Conservation (phyloP, 2,113 vertebrate species). For the Cavia aperea region DNA sequence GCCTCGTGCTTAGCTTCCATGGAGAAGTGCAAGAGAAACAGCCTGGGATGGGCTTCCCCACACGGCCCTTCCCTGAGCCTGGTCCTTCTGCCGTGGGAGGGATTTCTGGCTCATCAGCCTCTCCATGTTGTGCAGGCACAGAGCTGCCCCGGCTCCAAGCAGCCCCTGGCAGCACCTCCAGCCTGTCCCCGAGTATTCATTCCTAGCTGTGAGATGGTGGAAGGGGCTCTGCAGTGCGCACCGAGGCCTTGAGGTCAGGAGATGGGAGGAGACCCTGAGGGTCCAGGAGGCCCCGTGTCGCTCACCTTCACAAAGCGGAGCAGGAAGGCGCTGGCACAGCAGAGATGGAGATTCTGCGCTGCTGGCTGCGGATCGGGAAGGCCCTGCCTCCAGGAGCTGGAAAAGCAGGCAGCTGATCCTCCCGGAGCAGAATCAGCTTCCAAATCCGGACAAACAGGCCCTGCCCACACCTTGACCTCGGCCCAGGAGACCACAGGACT, state of each 20-base stretch:
- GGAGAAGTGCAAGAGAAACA: neutral
- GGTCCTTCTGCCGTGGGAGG: neutral
- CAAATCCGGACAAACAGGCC: neutral
- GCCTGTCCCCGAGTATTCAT: neutral
- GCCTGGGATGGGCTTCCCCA: neutral
- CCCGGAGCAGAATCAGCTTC: too few species aligned
- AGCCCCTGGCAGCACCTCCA: neutral
- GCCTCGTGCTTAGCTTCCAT: neutral
- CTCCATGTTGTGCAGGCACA: neutral
- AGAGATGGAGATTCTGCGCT: neutral
- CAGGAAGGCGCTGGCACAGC: too few species aligned
- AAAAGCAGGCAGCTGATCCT: neutral
- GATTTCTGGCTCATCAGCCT: neutral
- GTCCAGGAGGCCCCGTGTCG: neutral
- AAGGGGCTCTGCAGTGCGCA: neutral
- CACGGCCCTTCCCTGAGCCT: neutral
- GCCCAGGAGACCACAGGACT: neutral
- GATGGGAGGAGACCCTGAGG: neutral
- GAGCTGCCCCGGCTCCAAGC: neutral
- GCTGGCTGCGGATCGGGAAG: neutral
- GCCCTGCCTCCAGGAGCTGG: neutral
- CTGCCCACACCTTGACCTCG: neutral
- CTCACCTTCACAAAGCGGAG: neutral
- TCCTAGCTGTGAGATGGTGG: neutral
- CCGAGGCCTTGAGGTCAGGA: neutral